Conservation (phyloP, 2,888 invertebrate genomes). For the Thereva unica region DNA sequence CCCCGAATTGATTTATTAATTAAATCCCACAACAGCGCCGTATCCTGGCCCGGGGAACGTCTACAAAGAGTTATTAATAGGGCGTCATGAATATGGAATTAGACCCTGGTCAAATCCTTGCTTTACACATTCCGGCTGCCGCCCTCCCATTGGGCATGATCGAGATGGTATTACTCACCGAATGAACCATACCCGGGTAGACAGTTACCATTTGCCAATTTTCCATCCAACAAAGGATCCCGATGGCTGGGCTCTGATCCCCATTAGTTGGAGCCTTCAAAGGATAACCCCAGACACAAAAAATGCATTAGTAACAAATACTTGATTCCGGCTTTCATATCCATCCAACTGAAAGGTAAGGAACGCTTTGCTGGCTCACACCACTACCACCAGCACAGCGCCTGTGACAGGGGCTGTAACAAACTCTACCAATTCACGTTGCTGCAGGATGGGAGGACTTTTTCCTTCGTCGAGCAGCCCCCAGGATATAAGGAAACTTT, state of each 20-base stretch:
- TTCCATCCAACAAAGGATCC: slow-evolving; percentile 6
- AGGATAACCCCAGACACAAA: slow-evolving; percentile 21
- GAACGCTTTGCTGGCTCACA: slow-evolving; percentile 3
- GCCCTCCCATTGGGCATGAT: background rate
- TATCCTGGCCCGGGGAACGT: background rate
- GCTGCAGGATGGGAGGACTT: slow-evolving; percentile 22
- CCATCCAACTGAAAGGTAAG: slow-evolving; percentile 13
- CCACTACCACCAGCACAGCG: slow-evolving; percentile 3
- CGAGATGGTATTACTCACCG: background rate
- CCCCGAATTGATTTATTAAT: slow-evolving; percentile 27
- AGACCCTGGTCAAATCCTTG: slow-evolving; percentile 14
- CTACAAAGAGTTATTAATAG: background rate
- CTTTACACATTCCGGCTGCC: background rate
- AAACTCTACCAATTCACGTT: slow-evolving; percentile 10
- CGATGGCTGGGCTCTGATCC: background rate
- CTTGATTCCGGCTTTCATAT: slow-evolving; percentile 26
- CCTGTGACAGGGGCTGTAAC: slow-evolving; percentile 3
- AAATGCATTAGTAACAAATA: slow-evolving; percentile 33
- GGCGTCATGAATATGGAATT: slow-evolving; percentile 16
- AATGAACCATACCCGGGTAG: background rate
- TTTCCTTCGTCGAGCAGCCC: slow-evolving; percentile 9
- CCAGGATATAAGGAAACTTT: slow-evolving; percentile 28
- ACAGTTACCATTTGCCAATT: slow-evolving; percentile 19
- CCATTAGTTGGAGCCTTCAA: background rate
- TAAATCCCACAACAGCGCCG: slow-evolving; percentile 13